Conservation (phyloP, 2,888 invertebrate genomes). For the Rugalucina vietnamica region DNA sequence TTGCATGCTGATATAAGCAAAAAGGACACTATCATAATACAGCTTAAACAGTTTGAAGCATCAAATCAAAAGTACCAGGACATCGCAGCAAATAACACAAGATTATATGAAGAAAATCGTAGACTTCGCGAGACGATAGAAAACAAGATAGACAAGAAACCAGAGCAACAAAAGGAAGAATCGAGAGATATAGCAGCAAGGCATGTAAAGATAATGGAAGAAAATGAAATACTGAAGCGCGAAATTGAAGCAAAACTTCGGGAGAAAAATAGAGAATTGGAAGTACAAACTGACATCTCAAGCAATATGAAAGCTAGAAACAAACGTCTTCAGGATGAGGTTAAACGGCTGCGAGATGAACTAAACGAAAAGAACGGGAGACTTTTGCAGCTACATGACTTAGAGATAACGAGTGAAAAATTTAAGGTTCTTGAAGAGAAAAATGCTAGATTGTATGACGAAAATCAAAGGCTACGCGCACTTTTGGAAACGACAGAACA, state of each 20-base stretch:
- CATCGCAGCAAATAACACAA: conserved; percentile 52
- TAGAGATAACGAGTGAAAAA: conserved; percentile 43
- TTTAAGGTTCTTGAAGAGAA: conserved; percentile 49
- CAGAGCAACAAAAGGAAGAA: conserved; percentile 42
- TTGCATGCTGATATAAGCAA: conserved; percentile 46
- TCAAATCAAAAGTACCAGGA: conserved; percentile 57
- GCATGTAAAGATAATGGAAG: conserved; percentile 45
- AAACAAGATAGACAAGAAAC: conserved; percentile 52
- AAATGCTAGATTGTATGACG: conserved; percentile 45
- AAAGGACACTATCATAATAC: conserved; percentile 50
- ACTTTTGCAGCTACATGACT: conserved; percentile 46
- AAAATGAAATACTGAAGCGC: conserved; percentile 48
- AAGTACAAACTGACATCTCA: conserved; percentile 52
- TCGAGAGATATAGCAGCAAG: conserved; percentile 33
- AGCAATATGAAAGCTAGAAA: conserved; percentile 49
- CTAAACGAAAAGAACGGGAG: conserved; percentile 48
- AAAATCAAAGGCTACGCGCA: conserved; percentile 51
- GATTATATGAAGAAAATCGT: conserved; percentile 59
- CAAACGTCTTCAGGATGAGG: conserved; percentile 51
- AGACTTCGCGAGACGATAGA: conserved; percentile 55
- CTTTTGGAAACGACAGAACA: conserved; percentile 28
- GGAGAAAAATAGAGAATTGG: conserved; percentile 48
- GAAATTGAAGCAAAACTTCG: conserved; percentile 43
- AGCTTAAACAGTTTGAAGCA: conserved; percentile 53
- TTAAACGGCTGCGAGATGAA: conserved; percentile 46